These are phyloP conservation scores for Pantherophis guttatus DNA, from an alignment of 2,113 vertebrate genomes.

Conservation along the genomic window DNA sequence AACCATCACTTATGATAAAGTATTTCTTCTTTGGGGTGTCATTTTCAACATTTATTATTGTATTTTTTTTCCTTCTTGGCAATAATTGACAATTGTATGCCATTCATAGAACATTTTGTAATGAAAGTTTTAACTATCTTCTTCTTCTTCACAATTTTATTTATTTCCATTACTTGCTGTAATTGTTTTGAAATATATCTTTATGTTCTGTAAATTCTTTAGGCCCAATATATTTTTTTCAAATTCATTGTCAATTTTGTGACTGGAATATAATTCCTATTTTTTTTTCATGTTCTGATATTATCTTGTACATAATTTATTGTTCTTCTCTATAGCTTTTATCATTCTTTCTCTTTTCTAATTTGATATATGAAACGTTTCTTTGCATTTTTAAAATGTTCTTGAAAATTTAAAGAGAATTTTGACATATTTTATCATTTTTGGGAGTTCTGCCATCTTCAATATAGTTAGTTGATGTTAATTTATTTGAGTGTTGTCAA, in stretches of 20 bases:
- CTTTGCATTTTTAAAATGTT: not conserved
- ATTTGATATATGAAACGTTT: not conserved
- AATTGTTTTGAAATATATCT: not conserved
- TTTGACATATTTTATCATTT: not conserved
- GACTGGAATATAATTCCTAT: not conserved
- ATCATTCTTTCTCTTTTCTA: not conserved
- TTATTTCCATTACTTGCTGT: not conserved
- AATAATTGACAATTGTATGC: not conserved
- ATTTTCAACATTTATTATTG: not conserved
- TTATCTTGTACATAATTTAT: not conserved
- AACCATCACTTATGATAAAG: too few relatives aligned
- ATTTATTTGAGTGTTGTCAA: not conserved
- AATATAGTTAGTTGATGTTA: not conserved
- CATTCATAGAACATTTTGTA: not conserved
- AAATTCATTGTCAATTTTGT: not conserved
- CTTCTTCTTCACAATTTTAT: not conserved
- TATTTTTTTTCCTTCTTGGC: not conserved
- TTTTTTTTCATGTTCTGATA: not conserved
- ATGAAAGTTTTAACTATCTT: not conserved
- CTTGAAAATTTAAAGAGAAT: not conserved
- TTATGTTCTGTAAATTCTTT: not conserved
- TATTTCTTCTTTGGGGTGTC: too few relatives aligned
- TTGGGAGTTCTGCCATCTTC: not conserved
- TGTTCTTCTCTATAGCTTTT: not conserved
- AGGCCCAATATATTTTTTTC: not conserved